Percentiles rank a stretch among this genome's conserved stretches.
Conservation (phyloP, 1,140 invertebrate species). For the Paramacrobiotus metropolitanus region DNA sequence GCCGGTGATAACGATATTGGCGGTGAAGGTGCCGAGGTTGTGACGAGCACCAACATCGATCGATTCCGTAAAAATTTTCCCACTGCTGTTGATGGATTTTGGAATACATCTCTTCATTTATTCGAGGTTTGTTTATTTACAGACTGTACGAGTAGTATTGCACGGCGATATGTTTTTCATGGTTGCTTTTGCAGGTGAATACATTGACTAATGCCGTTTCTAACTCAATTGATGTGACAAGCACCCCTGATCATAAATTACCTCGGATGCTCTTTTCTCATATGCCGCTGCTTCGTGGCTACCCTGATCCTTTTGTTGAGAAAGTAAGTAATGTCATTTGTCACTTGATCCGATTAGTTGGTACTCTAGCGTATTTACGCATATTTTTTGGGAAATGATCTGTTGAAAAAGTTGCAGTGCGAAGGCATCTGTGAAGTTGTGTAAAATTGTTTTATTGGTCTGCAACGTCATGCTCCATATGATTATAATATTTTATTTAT, state of each 20-base stretch:
- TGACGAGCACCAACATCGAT: conserved; percentile 41
- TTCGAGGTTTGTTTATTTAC: conserved; percentile 26
- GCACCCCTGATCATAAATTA: conserved; percentile 15
- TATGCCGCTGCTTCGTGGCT: conserved; percentile 3
- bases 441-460: no score
- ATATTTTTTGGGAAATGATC: no score
- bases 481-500: no score
- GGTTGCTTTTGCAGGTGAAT: no score
- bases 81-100: conserved; percentile 26
- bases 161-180: conserved; percentile 7
- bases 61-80: conserved; percentile 52
- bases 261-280: background rate
- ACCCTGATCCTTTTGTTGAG: background rate
- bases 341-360: background rate
- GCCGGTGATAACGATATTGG: conserved; percentile 89
- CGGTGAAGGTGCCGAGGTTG: conserved; percentile 48
- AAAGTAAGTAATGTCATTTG: background rate
- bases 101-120: conserved; percentile 26
- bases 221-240: no score
- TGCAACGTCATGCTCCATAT: no score
- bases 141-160: background rate
- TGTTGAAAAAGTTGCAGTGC: no score
- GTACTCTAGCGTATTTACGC: no score
- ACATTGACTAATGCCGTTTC: no score
- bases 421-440: no score